Percentiles rank a stretch among this genome's conserved stretches.
These are phyloP conservation scores for Gobionotothen gibberifrons DNA, from an alignment of 2,797 vertebrate genomes.

Conservation along the genomic window DNA sequence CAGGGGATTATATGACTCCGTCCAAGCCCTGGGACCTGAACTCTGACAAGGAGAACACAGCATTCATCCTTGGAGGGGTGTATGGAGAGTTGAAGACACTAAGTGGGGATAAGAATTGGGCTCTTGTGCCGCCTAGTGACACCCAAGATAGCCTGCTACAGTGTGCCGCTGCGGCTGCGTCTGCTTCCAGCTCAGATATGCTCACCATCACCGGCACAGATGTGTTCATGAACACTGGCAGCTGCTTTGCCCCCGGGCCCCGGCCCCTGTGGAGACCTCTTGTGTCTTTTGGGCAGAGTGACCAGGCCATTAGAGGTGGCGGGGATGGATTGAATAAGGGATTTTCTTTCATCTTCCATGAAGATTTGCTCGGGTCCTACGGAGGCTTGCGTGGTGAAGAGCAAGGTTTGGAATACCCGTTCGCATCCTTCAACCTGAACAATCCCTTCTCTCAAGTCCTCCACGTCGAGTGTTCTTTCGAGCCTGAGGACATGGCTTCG, in stretches of 20 bases:
- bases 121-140: conserved; percentile 89
- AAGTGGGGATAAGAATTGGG: conserved; percentile 93
- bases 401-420: conserved; percentile 93
- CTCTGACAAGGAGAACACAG: conserved; percentile 90
- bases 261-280: conserved; percentile 95
- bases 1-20: conserved; percentile 96
- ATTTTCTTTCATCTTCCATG: conserved; percentile 99
- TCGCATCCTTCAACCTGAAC: conserved; percentile 96
- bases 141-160: conserved; percentile 89
- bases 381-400: conserved; percentile 93
- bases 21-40: conserved; percentile 93
- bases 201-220: conserved; percentile 96
- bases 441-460: conserved; percentile 99
- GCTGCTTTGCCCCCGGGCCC: conserved; percentile 95
- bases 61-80: conserved; percentile 97
- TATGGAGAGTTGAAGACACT: conserved; percentile 96
- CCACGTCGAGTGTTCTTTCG: conserved; percentile 98
- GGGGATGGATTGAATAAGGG: conserved; percentile 94
- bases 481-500: conserved; percentile 96
- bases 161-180: conserved; percentile 85
- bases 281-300: conserved; percentile 93
- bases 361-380: conserved; percentile 97
- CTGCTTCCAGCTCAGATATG: conserved; percentile 87
- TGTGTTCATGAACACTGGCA: conserved; percentile 95
- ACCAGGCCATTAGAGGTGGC: conserved; percentile 88